phyloP scores from a whole-genome alignment of 1,140 invertebrate species.

The Saccostrea glomerata region DNA sequence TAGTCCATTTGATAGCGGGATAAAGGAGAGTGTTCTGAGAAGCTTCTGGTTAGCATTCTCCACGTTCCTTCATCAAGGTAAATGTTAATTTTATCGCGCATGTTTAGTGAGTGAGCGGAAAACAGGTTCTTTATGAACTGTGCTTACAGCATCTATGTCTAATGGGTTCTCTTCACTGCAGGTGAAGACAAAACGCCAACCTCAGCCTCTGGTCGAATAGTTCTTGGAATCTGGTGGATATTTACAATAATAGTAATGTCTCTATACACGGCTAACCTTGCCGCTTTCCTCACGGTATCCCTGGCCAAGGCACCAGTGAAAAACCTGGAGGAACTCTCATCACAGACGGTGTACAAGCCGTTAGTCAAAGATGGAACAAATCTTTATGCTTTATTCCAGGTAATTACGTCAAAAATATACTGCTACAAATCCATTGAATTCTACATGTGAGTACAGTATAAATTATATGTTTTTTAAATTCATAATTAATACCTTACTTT shows the following conservation, averaged over 20 bases:
- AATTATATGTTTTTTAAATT: too few relatives aligned
- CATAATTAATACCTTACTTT: too few relatives aligned
- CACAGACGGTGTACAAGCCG: slow-evolving; percentile 88
- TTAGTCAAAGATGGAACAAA: slow-evolving; percentile 62
- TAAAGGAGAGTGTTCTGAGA: not conserved
- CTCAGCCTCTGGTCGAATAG: slow-evolving; percentile 53
- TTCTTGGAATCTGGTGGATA: slow-evolving; percentile 95
- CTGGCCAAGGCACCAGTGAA: slow-evolving; percentile 57
- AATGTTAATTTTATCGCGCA: not conserved
- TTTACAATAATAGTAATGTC: slow-evolving; percentile 98
- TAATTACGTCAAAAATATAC: slow-evolving; percentile 7
- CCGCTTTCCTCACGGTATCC: slow-evolving; percentile 89
- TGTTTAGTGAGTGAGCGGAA: not conserved
- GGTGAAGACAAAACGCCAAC: slow-evolving; percentile 54
- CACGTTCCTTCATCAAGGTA: slow-evolving; percentile 6
- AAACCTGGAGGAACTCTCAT: slow-evolving; percentile 90
- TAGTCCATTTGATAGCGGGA: slow-evolving; percentile 51
- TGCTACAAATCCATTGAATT: too few relatives aligned
- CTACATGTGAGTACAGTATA: not conserved
- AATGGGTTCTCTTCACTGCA: slow-evolving; percentile 75
- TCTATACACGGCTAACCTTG: slow-evolving; percentile 97
- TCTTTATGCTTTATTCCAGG: slow-evolving; percentile 60
- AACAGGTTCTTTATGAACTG: not conserved
- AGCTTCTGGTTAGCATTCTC: slow-evolving; percentile 16
- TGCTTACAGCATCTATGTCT: not conserved